Conservation (phyloP, 1,140 invertebrate species). For the Manduca sexta region DNA sequence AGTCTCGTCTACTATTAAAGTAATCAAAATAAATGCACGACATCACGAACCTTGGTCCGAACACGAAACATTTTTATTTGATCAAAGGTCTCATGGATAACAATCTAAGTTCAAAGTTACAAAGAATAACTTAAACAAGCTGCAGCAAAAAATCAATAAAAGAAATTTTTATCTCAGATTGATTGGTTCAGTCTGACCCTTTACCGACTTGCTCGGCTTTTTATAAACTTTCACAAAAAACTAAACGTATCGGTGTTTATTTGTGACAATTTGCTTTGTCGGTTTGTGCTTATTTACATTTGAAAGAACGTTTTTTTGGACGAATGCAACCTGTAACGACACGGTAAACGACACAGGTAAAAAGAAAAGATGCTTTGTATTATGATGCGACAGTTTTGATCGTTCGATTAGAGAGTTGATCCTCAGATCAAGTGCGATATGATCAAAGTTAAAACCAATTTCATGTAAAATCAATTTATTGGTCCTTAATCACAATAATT, state of each 20-base stretch:
- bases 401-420: not conserved
- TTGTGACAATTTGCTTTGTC: slow-evolving; percentile 74
- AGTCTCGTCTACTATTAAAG: too few relatives aligned
- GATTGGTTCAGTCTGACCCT: slow-evolving; percentile 67
- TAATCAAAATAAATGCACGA: too few relatives aligned
- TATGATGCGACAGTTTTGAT: slow-evolving; percentile 1
- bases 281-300: slow-evolving; percentile 69
- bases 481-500: too few relatives aligned
- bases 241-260: slow-evolving; percentile 68
- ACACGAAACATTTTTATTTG: slow-evolving; percentile 38
- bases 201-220: slow-evolving; percentile 58
- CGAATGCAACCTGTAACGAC: slow-evolving; percentile 63
- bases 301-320: slow-evolving; percentile 62
- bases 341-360: slow-evolving; percentile 66
- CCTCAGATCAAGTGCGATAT: too few relatives aligned
- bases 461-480: too few relatives aligned
- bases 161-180: slow-evolving; percentile 69
- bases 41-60: slow-evolving; percentile 2
- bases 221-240: slow-evolving; percentile 65
- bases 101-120: slow-evolving; percentile 51
- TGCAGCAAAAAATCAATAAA: slow-evolving; percentile 56
- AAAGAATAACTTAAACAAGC: slow-evolving; percentile 35
- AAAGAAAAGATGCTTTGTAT: slow-evolving; percentile 5
- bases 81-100: slow-evolving; percentile 63
- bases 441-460: too few relatives aligned